These are phyloP conservation scores for Ahaetulla prasina DNA, from an alignment of 2,113 vertebrate species.

Conservation along the genomic window DNA sequence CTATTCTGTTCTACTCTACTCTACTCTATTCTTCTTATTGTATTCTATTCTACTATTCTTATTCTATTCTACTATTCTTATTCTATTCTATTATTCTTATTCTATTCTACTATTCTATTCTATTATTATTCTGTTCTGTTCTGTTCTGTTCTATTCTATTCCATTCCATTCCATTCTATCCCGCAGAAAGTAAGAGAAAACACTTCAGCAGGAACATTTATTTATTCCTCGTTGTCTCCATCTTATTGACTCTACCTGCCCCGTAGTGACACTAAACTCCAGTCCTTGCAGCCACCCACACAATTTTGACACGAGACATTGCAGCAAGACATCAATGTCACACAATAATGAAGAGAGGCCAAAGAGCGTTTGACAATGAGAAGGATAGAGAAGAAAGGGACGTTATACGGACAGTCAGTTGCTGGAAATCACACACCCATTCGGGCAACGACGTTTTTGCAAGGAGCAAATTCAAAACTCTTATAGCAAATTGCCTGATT, in stretches of 20 bases:
- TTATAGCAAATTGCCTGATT: background rate
- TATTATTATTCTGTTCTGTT: too few relatives aligned
- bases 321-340: background rate
- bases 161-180: too few relatives aligned
- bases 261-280: background rate
- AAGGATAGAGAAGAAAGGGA: background rate
- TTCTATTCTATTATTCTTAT: too few relatives aligned
- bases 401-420: too few relatives aligned
- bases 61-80: too few relatives aligned
- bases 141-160: too few relatives aligned
- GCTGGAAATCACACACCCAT: background rate
- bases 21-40: too few relatives aligned
- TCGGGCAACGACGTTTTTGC: background rate
- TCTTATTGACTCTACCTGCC: background rate
- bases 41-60: too few relatives aligned
- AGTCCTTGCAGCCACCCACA: background rate
- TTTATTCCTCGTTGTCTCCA: background rate
- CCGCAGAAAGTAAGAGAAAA: background rate
- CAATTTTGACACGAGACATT: background rate
- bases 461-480: conserved; percentile 1
- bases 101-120: too few relatives aligned
- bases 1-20: too few relatives aligned
- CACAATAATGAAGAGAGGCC: background rate
- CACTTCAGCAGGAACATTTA: background rate
- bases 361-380: too few relatives aligned